Conservation (phyloP, 2,888 invertebrate species). For the Chrysopilus asiliformis region DNA sequence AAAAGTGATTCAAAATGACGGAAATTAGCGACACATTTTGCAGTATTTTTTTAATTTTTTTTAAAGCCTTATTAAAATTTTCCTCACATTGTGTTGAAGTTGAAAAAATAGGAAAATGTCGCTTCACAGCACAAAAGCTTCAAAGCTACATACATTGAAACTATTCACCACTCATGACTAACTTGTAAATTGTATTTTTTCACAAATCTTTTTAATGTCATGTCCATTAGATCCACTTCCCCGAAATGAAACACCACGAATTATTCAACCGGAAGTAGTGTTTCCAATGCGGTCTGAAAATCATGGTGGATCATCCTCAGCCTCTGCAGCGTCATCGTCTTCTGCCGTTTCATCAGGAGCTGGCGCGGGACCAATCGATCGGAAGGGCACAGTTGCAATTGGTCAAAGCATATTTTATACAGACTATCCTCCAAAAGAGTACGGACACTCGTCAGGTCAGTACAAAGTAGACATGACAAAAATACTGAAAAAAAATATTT, state of each 20-base stretch:
- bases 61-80: no score
- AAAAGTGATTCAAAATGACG: no score
- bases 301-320: constrained; percentile 20
- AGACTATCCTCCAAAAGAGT: constrained; percentile 35
- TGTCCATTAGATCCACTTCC: constrained; percentile 29
- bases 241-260: constrained; percentile 32
- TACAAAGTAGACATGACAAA: no score
- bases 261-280: constrained; percentile 30
- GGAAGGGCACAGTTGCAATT: constrained; percentile 32
- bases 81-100: neutral
- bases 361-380: constrained; percentile 21
- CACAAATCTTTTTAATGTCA: no score
- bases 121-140: no score
- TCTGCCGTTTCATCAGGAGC: constrained; percentile 20
- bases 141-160: neutral
- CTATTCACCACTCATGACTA: neutral
- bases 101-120: no score
- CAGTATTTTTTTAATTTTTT: no score
- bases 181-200: no score
- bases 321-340: constrained; percentile 12
- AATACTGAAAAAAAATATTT: neutral
- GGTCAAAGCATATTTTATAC: constrained; percentile 36
- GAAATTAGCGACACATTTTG: no score
- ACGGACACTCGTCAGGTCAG: constrained; percentile 21
- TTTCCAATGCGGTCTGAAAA: constrained; percentile 33